Evolutionary conservation across 2,113 vertebrate genomes (phyloP).

Genomic region (Spilogale gracilis): DNA sequence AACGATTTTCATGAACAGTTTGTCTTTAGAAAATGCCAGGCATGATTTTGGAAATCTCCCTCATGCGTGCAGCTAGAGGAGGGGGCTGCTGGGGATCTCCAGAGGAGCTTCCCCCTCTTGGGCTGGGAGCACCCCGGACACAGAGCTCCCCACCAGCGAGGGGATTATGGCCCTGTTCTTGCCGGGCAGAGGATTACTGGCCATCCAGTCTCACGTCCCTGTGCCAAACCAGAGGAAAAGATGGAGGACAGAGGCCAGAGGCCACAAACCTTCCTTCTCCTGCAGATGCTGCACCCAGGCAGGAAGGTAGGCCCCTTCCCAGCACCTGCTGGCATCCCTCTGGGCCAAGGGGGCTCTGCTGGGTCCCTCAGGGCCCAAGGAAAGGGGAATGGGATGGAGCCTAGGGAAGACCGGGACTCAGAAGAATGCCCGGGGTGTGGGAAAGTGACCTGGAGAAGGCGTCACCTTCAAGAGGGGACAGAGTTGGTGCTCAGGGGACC

Average conservation of each 20-base stretch:
- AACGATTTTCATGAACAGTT: not conserved
- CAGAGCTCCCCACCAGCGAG: not conserved
- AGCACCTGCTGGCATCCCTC: not conserved
- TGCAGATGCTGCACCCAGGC: not conserved
- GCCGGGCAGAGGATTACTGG: too few relatives aligned
- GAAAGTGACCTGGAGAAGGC: not conserved
- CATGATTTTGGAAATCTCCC: not conserved
- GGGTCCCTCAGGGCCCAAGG: not conserved
- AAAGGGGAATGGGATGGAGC: not conserved
- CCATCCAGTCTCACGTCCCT: not conserved
- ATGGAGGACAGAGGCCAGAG: not conserved
- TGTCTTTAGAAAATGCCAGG: not conserved
- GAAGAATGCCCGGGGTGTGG: not conserved
- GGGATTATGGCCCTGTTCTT: not conserved
- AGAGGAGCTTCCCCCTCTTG: too few relatives aligned
- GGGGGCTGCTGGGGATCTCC: not conserved
- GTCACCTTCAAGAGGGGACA: not conserved
- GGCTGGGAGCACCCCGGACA: not conserved
- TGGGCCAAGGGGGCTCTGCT: not conserved
- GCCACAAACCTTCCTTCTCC: not conserved
- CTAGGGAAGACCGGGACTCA: too few relatives aligned
- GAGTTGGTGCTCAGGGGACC: not conserved
- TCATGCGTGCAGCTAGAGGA: not conserved
- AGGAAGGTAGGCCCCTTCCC: not conserved
- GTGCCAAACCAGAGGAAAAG: not conserved